Base-by-base conservation (phyloP, 2,113 vertebrate species). In the Semnornis frantzii region DNA sequence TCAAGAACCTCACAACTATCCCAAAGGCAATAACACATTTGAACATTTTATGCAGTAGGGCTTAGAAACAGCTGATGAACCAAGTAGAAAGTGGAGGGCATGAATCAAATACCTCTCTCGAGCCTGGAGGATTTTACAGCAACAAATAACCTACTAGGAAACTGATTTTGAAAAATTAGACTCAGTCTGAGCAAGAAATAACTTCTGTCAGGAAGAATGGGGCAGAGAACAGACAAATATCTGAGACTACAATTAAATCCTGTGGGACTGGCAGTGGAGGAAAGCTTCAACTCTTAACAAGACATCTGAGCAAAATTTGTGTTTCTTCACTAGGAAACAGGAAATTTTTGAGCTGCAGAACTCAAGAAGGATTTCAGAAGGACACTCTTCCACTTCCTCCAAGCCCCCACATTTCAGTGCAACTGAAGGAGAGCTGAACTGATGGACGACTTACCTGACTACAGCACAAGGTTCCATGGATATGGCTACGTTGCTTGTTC, bases 401-500 rank as follows among this genome's bases (percentile, higher is more conserved):
- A 1, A 21, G 19, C 14, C 15, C 15, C 48, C 8, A 1, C 0
- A 1, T 48, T 79, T 46, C n/a, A 28, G 30, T 8, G n/a, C 21
- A 33, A 6, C 1, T 4, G 30, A 64, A n/a, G 55, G 10, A 62
- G 20, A 62, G 8, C 12, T 63, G 55, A 1, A 1, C n/a, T 52
- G 15, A 16, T n/a, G 39, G 30, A 27, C 14, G 3, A 4, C 27
- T 74, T 60, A 75, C 44, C 62, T 14, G 15, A 23, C n/a, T 12
- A 12, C 37, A 30, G 55, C 12, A 25, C 0, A 0, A 28, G 23
- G 4, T 13, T 72, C 14, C 30, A 10, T 14, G 39, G 10, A 3
- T 27, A 11, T 2, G 3, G 15, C 54, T 86, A 31, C 20, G 54
- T 27, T 21, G 39, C 15, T 34, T 34, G 7, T 34, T 79, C 31